Percentiles rank a stretch among this genome's conserved stretches.
Evolutionary conservation across 2,797 vertebrate species (phyloP).

Genomic region (Miichthys miiuy): DNA sequence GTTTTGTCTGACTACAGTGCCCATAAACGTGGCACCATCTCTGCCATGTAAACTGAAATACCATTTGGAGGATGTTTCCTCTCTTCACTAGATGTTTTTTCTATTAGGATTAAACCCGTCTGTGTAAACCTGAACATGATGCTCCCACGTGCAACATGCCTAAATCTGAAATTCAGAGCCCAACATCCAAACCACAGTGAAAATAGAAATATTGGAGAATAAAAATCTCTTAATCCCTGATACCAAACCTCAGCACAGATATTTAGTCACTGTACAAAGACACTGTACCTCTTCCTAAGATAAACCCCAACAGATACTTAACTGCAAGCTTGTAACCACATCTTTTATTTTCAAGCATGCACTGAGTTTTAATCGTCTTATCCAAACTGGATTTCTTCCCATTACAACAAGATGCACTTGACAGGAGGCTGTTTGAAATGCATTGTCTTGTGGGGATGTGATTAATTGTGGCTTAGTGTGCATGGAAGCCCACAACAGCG

Average conservation of each 20-base stretch:
- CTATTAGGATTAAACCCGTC: slow-evolving; percentile 44
- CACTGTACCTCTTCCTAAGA: neutral
- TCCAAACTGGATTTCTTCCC: slow-evolving; percentile 34
- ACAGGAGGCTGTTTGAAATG: slow-evolving; percentile 31
- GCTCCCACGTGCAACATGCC: slow-evolving; percentile 34
- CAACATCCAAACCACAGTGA: slow-evolving; percentile 1
- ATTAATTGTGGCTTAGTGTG: slow-evolving; percentile 46
- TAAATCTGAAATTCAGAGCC: neutral
- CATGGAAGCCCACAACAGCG: slow-evolving; percentile 26
- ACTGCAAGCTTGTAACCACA: slow-evolving; percentile 17
- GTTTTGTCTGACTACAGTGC: slow-evolving; percentile 23
- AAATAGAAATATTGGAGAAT: slow-evolving; percentile 19
- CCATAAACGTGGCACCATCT: slow-evolving; percentile 12
- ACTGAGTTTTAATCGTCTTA: slow-evolving; percentile 43
- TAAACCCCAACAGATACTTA: slow-evolving; percentile 26
- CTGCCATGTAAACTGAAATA: slow-evolving; percentile 21
- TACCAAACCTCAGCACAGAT: slow-evolving; percentile 18
- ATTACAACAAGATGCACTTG: slow-evolving; percentile 32
- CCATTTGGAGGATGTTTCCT: slow-evolving; percentile 25
- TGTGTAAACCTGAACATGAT: slow-evolving; percentile 32
- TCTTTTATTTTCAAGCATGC: slow-evolving; percentile 28
- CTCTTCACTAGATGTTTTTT: slow-evolving; percentile 21
- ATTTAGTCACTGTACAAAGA: slow-evolving; percentile 18
- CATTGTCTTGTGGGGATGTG: slow-evolving; percentile 31
- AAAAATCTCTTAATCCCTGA: slow-evolving; percentile 52